These are phyloP conservation scores for Drosophila nikananu DNA, from an alignment of 1,140 invertebrate species.

Conservation along the genomic window DNA sequence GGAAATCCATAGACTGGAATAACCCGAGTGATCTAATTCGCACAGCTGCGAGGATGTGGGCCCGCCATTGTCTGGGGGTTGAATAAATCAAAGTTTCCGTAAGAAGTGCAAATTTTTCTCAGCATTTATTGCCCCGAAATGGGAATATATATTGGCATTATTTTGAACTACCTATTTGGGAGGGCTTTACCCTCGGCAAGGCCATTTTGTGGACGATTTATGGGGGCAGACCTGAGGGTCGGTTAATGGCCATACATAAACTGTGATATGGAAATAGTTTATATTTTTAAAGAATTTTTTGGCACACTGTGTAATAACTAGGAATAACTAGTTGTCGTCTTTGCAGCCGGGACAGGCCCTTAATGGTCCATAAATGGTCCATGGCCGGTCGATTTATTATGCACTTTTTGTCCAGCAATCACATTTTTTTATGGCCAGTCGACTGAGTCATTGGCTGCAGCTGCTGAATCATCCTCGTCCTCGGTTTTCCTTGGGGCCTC, in stretches of 20 bases:
- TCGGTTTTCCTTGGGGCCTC: conserved; percentile 32
- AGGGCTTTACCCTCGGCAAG: background rate
- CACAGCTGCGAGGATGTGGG: conserved; percentile 66
- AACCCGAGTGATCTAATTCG: conserved; percentile 80
- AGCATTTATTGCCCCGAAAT: conserved; percentile 29
- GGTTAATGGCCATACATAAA: conserved; percentile 25
- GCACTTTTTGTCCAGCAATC: conserved; percentile 59
- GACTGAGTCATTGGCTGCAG: conserved; percentile 70
- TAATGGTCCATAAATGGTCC: conserved; percentile 69
- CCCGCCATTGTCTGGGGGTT: conserved; percentile 23
- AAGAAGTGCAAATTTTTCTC: conserved; percentile 40
- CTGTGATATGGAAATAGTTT: conserved; percentile 23
- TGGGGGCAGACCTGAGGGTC: conserved; percentile 1
- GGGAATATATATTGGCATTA: conserved; percentile 27
- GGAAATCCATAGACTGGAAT: conserved; percentile 72
- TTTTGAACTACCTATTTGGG: conserved; percentile 23
- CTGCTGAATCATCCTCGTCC: conserved; percentile 61
- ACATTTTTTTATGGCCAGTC: conserved; percentile 57
- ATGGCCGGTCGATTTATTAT: conserved; percentile 44
- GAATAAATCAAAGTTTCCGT: conserved; percentile 49
- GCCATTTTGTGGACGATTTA: conserved; percentile 29
- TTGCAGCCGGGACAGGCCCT: conserved; percentile 19
- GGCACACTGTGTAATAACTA: background rate
- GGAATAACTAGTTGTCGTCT: conserved; percentile 28
- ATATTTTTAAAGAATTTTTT: conserved; percentile 20